Evolutionary conservation across 2,888 invertebrate genomes (phyloP).

Genomic region (Caenorhabditis afra): DNA sequence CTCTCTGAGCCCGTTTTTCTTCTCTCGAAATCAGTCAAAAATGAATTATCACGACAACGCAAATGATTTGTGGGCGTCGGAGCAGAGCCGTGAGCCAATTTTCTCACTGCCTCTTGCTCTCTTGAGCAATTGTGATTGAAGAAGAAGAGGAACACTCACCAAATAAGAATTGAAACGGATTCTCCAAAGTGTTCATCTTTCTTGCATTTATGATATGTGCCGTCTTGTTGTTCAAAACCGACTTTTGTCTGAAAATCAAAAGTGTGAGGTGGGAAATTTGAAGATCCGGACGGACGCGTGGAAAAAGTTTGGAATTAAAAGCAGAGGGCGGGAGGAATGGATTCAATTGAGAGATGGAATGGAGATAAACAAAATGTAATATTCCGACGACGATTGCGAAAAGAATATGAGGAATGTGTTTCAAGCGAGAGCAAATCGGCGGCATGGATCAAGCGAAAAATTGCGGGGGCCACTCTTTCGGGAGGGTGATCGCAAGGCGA

Average conservation of each 20-base stretch:
- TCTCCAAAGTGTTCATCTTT: constrained; percentile 52
- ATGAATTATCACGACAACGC: constrained; percentile 45
- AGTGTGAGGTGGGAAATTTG: constrained; percentile 1
- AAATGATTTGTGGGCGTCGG: constrained; percentile 35
- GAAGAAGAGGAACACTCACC: constrained; percentile 30
- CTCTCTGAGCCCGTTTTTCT: constrained; percentile 24
- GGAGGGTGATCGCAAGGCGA: constrained; percentile 52
- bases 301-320: neutral
- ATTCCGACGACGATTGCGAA: constrained; percentile 45
- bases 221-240: neutral
- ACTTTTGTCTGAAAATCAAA: constrained; percentile 19
- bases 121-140: too few relatives aligned
- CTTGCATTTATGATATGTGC: constrained; percentile 55
- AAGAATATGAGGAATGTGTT: constrained; percentile 55
- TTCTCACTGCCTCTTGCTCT: neutral
- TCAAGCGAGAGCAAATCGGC: constrained; percentile 48
- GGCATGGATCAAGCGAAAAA: constrained; percentile 57
- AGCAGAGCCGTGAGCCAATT: neutral
- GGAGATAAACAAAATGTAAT: constrained; percentile 43
- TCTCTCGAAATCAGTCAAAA: constrained; percentile 48
- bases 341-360: constrained; percentile 15
- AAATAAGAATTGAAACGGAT: constrained; percentile 43
- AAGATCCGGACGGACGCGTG: constrained; percentile 3
- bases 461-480: constrained; percentile 54
- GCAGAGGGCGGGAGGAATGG: constrained; percentile 21